Conservation (phyloP, 2,797 vertebrate genomes). For the Mormyrops attenuatus region DNA sequence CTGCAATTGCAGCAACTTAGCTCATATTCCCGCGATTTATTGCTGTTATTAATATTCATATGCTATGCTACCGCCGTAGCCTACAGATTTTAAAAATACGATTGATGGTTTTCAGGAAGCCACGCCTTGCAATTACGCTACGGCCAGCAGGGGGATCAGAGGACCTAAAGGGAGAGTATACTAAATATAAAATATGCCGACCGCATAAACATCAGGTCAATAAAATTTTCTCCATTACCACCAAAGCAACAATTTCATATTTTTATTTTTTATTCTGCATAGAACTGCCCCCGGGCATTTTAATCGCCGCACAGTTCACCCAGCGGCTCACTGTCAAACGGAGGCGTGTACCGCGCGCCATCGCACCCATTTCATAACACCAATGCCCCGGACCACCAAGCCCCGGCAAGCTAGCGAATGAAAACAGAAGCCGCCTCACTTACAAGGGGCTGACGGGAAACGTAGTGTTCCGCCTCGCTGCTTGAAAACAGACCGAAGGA, state of each 20-base stretch:
- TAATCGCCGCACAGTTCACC: not conserved
- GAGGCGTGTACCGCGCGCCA: not conserved
- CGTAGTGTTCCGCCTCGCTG: conserved; percentile 28
- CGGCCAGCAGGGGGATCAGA: conserved; percentile 12
- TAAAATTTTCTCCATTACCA: not conserved
- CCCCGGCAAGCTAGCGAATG: not conserved
- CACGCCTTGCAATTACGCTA: not conserved
- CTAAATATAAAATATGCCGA: not conserved
- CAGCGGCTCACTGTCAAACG: not conserved
- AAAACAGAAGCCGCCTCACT: not conserved
- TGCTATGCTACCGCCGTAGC: not conserved
- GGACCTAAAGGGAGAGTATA: not conserved
- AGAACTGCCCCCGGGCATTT: not conserved
- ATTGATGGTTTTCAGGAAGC: not conserved
- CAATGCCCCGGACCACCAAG: not conserved
- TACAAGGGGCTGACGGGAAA: conserved; percentile 38
- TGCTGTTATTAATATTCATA: not conserved
- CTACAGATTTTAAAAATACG: not conserved
- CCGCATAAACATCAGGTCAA: not conserved
- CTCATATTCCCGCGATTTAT: not conserved
- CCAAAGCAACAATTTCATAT: not conserved
- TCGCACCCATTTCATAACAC: conserved; percentile 13
- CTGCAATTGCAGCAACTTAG: not conserved
- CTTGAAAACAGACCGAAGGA: not conserved
- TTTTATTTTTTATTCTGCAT: not conserved